Percentiles rank a stretch among this genome's conserved stretches.
Evolutionary conservation across 2,888 invertebrate species (phyloP).

Genomic region (Augochlorella aurata): DNA sequence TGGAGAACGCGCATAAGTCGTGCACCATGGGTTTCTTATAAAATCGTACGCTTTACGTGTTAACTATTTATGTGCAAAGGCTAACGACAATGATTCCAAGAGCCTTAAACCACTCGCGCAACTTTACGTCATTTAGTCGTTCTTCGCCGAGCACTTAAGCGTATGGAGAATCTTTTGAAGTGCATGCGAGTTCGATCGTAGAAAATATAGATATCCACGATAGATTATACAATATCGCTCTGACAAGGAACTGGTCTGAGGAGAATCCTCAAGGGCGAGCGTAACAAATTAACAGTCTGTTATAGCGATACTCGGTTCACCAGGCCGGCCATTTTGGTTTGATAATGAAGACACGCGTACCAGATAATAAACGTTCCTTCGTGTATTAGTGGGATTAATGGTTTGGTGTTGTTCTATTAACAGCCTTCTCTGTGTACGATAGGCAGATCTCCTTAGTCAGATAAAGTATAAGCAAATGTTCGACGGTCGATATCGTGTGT

Average conservation of each 20-base stretch:
- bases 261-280: conserved; percentile 31
- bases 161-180: background rate
- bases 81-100: background rate
- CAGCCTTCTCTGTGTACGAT: conserved; percentile 5
- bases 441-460: conserved; percentile 21
- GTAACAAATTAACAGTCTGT: conserved; percentile 33
- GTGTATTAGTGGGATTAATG: conserved; percentile 48
- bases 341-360: conserved; percentile 61
- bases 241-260: conserved; percentile 30
- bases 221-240: conserved; percentile 19
- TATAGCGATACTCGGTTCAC: conserved; percentile 52
- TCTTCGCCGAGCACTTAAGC: background rate
- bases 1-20: background rate
- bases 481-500: conserved; percentile 4
- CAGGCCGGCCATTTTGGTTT: conserved; percentile 65
- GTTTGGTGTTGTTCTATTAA: conserved; percentile 35
- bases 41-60: background rate
- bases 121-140: background rate
- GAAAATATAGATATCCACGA: conserved; percentile 27
- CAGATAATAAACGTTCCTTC: conserved; percentile 55
- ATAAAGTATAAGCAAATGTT: conserved; percentile 30
- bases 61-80: background rate
- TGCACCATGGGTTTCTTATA: background rate
- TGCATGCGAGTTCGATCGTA: background rate
- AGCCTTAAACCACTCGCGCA: background rate